Base-by-base conservation (phyloP, 2,888 invertebrate species). In the Acanthosepion lycidas region DNA sequence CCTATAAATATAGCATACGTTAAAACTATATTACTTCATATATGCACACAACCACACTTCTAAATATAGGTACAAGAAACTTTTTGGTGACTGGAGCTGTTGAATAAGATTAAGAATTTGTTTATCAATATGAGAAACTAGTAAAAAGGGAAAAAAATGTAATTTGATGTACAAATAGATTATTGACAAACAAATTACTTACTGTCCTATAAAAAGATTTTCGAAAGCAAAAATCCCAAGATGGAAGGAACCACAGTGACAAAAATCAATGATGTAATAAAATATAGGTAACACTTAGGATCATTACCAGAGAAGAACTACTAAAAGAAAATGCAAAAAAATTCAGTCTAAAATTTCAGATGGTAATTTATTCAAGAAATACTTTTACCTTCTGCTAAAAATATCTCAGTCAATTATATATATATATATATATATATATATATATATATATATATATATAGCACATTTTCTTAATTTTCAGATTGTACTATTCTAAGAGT, bases 161-260 rank as follows among this genome's bases (percentile, higher is more conserved):
- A 15, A n/a, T 9, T 2, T n/a, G 12, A 12, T 78, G n/a, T 78
- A 12, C n/a, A 78, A 78, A 78, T 8, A n/a, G 78, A 78, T 78
- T 78, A 78, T 78, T 78, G 78, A 78, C 78, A 78, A 78, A 78
- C 78, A 78, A 78, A 78, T 78, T 78, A 78, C 78, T 78, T 78
- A 78, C 78, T 8, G n/a, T 78, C 78, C 78, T 78, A 9, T 5
- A 78, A 23, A 78, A 78, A n/a, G 78, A 78, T 78, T 78, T 78
- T n/a, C 78, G 0, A 33, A 78, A 78, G 18, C 12, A 3, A 78
- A 78, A 78, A 15, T 12, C 12, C 5, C n/a, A 78, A 4, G 15
- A 33, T 0, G n/a, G 15, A 78, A 78, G 12, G 33, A 78, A 78
- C 5, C 12, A 33, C n/a, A 15, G 4, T 33, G 33, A 23, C 59